Percentiles rank a stretch among this genome's conserved stretches.
These are phyloP conservation scores for Eupleurogrammus muticus DNA, from an alignment of 2,797 vertebrate species.

Conservation along the genomic window DNA sequence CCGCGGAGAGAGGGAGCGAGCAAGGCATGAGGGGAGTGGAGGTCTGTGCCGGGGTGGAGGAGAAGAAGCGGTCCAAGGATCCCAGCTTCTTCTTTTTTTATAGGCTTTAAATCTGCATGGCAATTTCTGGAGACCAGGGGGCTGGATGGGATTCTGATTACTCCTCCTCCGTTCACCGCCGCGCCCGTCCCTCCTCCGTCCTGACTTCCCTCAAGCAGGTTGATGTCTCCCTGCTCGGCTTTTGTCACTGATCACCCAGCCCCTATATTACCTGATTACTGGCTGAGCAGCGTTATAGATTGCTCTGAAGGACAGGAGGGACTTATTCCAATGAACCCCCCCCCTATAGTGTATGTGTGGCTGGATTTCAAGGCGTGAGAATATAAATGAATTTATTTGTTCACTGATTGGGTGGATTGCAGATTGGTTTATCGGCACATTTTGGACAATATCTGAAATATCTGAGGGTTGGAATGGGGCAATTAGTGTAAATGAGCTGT, in stretches of 20 bases:
- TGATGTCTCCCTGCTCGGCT: conserved; percentile 78
- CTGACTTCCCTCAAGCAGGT: conserved; percentile 73
- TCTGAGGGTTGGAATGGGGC: conserved; percentile 40
- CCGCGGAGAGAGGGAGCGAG: conserved; percentile 48
- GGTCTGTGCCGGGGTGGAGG: conserved; percentile 41
- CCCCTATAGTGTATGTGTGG: conserved; percentile 44
- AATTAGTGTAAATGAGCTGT: conserved; percentile 66
- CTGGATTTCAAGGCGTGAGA: conserved; percentile 43
- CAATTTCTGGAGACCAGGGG: conserved; percentile 76
- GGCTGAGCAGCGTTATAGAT: conserved; percentile 78
- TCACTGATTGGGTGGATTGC: conserved; percentile 57
- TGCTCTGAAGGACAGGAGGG: conserved; percentile 75
- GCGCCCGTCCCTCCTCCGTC: conserved; percentile 27
- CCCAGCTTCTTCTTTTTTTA: conserved; percentile 57
- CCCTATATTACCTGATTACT: conserved; percentile 79
- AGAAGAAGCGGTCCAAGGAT: conserved; percentile 70
- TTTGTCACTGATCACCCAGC: conserved; percentile 83
- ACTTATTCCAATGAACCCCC: conserved; percentile 62
- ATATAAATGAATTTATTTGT: conserved; percentile 70
- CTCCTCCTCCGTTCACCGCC: conserved; percentile 55
- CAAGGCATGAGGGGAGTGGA: conserved; percentile 44
- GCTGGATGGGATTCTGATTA: conserved; percentile 81
- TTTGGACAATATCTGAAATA: conserved; percentile 44
- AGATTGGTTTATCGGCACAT: conserved; percentile 61
- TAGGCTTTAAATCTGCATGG: conserved; percentile 86